Evolutionary conservation across 2,797 vertebrate species (phyloP), one percentile per base, ranked within the genome.

Genomic region (Propithecus perrieri): DNA sequence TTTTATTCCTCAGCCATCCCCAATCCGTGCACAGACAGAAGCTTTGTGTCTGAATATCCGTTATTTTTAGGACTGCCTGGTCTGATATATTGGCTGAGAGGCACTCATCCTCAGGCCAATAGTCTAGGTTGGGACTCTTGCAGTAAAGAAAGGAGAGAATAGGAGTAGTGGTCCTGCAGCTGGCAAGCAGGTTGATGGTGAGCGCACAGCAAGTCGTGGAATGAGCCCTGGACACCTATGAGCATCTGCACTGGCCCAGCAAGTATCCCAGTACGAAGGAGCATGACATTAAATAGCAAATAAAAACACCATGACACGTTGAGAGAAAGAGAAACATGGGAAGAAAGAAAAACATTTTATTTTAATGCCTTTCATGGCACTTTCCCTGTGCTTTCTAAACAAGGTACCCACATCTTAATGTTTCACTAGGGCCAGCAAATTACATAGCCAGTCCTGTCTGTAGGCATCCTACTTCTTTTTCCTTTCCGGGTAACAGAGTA

Each of bases 401-500:
- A 88, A 85, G 20, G 33, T 13, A 20, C 5, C 18, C 15, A 13
- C 35, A n/a, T 90, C 65, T 95, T 94, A 46, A 28, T 48, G 87
- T 95, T 87, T 95, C 28, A 85, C 1, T 65, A 17, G 48, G 14
- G 38, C 72, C 83, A 76, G 35, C 17, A 91, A 81, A 85, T 96
- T 84, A 87, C 63, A 7, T 65, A 63, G 46, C 69, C 6, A 0
- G 22, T 43, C 33, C 53, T 67, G 14, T 79, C 55, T 91, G 28
- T 76, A 65, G 69, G 35, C 69, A 86, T 95, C 85, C 43, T 85
- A 80, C 63, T 63, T 85, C n/a, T 85, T 92, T 94, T 94, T 92
- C 61, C 78, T 92, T 69, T 61, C 63, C 17, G 18, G 80, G 59
- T 79, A 89, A 86, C 30, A 83, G 61, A 76, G 61, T 95, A 22